Base-by-base conservation (phyloP, 2,797 vertebrate species). In the Catharus ustulatus region DNA sequence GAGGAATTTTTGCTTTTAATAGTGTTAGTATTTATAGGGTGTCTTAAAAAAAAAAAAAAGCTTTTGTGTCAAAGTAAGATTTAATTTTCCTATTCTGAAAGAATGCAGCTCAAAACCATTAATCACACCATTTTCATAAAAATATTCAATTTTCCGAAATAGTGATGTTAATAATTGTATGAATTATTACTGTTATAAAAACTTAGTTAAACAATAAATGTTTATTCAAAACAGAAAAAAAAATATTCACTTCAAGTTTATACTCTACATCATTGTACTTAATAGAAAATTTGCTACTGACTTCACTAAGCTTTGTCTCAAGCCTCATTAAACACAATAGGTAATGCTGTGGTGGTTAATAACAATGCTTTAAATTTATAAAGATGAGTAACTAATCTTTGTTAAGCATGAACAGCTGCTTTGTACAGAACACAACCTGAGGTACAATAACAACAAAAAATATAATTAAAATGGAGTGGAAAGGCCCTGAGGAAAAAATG, bases 271-370 rank as follows among this genome's bases (percentile, higher is more conserved):
- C 38, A 30, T 40, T 73, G 8, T 55, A 29, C 22, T 73, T 94
- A 69, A 69, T 75, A 29, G 63, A 75, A 84, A 89, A 89, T 62
- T 82, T 85, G 17, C 16, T 84, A 51, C 75, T 73, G 55, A 82
- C 59, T 94, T 84, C 36, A 48, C 43, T 79, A 73, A 84, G 52
- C 30, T 87, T 92, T 85, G 48, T 82, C 67, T 79, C 59, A 96
- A 79, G 79, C 76, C 45, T 83, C 85, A 77, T 95, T 96, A 89
- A 95, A 45, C 68, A 83, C n/a, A 91, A 48, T 32, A 89, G 45
- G 29, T 63, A 91, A 74, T 80, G 64, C 18, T 57, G 21, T 30
- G 75, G 36, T 71, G 6, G 26, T 85, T 93, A 83, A 73, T 76
- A 89, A 43, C 7, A 52, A 24, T 58, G 9, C 3, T 69, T 87